Conservation (phyloP, 2,888 invertebrate genomes). For the Drosophila ustulata region DNA sequence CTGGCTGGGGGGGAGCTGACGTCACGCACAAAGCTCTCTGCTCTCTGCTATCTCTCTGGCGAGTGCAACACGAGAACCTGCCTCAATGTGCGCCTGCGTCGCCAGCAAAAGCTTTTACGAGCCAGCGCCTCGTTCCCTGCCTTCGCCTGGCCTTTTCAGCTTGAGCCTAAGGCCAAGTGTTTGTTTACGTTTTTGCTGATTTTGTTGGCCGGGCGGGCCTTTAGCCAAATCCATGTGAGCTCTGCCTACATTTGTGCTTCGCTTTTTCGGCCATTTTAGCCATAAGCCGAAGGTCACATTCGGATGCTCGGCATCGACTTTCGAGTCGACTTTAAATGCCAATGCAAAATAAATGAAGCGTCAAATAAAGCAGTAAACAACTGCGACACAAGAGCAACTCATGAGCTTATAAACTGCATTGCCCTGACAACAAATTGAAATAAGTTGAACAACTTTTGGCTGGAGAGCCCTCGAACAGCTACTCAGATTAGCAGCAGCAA, state of each 20-base stretch:
- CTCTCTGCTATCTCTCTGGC: slow-evolving; percentile 27
- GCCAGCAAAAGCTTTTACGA: slow-evolving; percentile 38
- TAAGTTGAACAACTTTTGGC: background rate
- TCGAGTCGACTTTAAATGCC: slow-evolving; percentile 34
- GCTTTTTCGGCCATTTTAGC: background rate
- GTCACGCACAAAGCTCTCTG: slow-evolving; percentile 67
- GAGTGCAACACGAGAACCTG: slow-evolving; percentile 20
- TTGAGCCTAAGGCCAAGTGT: slow-evolving; percentile 62
- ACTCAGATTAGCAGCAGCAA: background rate
- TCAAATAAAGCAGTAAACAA: slow-evolving; percentile 31
- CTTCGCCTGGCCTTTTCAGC: background rate
- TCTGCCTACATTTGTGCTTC: background rate
- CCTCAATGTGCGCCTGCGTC: slow-evolving; percentile 31
- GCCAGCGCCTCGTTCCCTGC: slow-evolving; percentile 8
- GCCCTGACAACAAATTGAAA: slow-evolving; percentile 41
- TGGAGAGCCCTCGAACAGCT: slow-evolving; percentile 7
- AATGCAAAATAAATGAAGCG: slow-evolving; percentile 50
- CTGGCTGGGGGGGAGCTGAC: slow-evolving; percentile 54
- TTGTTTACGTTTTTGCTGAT: slow-evolving; percentile 71
- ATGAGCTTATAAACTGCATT: slow-evolving; percentile 30
- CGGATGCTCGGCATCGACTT: slow-evolving; percentile 12
- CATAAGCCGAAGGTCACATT: slow-evolving; percentile 49
- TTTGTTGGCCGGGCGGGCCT: slow-evolving; percentile 16
- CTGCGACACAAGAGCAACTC: slow-evolving; percentile 4
- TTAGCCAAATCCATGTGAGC: slow-evolving; percentile 3